Base-by-base conservation (phyloP, 1,140 invertebrate genomes). In the Caenorhabditis brenneri region DNA sequence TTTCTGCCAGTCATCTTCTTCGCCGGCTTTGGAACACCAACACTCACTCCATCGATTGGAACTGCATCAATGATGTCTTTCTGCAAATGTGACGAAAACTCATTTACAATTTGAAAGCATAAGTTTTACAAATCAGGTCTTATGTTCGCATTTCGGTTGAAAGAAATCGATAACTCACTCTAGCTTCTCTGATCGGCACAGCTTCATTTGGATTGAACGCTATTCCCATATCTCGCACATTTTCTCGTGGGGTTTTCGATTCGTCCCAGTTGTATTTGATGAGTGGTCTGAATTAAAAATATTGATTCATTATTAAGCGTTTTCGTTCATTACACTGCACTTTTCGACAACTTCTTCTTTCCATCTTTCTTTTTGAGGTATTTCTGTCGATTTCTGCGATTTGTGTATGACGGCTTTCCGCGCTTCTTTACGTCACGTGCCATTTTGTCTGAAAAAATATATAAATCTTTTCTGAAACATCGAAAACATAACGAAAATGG, bases 1-100 rank as follows among this genome's bases (percentile, higher is more conserved):
- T 74, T 74, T 74, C 36, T 74, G 10, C 65, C 65, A 42, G 65
- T 74, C 7, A 74, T 15, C 9, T 74, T 74, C 15, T 74, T 74
- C 9, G 33, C 36, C 36, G 65, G 65, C 10, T 96, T 93, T 91
- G 98, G 96, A 92, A 99, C 99, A 1, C 95, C 96, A 83, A 99
- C 96, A 88, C 97, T 93, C 90, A 99, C 99, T 22, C 95, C 96
- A 89, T 96, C 96, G 90, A 97, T 96, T 6, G 96, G 96, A 24
- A 98, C 95, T 48, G 96, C 97, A 92, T 98, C 97, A 85, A 99
- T 96, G 49, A 94, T 95, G 9, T 97, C 97, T 80, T 95, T 96
- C 90, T 98, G 99, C 36, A 99, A 55, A 74, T 24, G n/a, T 19
- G 19, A 51, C n/a, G 19, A 51, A 51, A n/a, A n/a, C 15, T 19